A percentile compares a stretch with the other conserved stretches of the same genome.
These are phyloP conservation scores for Sminthopsis crassicaudata DNA, from an alignment of 2,113 vertebrate species.

Conservation along the genomic window DNA sequence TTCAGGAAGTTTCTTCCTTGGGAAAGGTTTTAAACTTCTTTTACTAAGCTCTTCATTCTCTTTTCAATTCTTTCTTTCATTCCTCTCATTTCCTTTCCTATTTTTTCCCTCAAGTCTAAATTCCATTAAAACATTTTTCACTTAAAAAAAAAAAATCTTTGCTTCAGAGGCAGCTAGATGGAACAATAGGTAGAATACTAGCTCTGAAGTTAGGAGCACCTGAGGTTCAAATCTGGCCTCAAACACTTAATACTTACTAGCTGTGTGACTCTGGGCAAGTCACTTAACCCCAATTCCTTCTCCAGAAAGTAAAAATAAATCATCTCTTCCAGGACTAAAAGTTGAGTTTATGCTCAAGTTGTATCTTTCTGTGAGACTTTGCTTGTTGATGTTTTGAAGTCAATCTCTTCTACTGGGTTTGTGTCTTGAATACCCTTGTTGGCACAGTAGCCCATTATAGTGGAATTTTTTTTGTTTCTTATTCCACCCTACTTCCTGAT, in stretches of 20 bases:
- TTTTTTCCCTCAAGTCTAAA: not conserved
- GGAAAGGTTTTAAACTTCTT: not conserved
- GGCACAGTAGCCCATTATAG: not conserved
- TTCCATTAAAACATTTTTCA: not conserved
- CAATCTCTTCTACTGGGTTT: not conserved
- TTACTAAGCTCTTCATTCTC: not conserved
- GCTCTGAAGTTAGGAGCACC: too few species aligned
- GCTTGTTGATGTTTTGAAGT: not conserved
- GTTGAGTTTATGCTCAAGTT: not conserved
- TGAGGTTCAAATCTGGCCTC: too few species aligned
- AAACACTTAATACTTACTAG: too few species aligned
- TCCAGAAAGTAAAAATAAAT: too few species aligned
- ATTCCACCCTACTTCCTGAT: not conserved
- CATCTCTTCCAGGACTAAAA: not conserved
- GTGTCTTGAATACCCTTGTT: not conserved
- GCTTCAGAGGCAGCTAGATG: not conserved
- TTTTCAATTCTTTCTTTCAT: not conserved
- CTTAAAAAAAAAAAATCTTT: not conserved
- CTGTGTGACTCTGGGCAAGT: too few species aligned
- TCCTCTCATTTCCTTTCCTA: not conserved
- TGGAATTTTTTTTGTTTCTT: not conserved
- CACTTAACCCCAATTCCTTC: too few species aligned
- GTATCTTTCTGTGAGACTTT: not conserved
- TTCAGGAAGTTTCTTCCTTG: not conserved
- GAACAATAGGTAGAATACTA: too few species aligned